These are phyloP conservation scores for Danionella cerebrum DNA, from an alignment of 2,113 vertebrate genomes.

Conservation along the genomic window DNA sequence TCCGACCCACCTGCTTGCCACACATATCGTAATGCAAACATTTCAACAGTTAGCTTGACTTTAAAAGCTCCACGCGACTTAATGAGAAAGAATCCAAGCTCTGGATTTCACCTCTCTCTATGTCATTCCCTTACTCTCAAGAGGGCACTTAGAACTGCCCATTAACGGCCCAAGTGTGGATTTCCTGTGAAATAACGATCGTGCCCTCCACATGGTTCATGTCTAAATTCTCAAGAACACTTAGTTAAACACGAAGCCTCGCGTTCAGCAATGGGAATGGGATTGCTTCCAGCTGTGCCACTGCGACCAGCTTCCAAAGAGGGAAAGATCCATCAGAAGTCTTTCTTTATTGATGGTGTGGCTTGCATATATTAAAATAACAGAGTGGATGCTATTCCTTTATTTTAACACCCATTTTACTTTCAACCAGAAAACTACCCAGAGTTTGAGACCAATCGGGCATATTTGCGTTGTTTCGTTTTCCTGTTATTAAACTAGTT, in stretches of 20 bases:
- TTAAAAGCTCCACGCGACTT: constrained; percentile 56
- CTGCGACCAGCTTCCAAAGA: neutral
- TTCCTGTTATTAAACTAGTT: too few species aligned
- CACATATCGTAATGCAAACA: constrained; percentile 8
- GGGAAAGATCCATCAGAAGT: constrained; percentile 9
- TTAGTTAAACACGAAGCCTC: constrained; percentile 53
- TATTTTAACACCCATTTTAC: too few species aligned
- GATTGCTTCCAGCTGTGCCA: constrained; percentile 62
- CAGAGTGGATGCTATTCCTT: constrained; percentile 9
- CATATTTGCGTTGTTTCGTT: too few species aligned
- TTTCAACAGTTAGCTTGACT: constrained; percentile 13
- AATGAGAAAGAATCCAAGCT: constrained; percentile 54
- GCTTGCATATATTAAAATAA: neutral
- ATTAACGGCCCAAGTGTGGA: constrained; percentile 68
- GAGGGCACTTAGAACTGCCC: constrained; percentile 55
- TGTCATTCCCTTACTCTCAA: constrained; percentile 40
- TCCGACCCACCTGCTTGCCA: constrained; percentile 24
- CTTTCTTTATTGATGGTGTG: constrained; percentile 10
- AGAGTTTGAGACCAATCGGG: too few species aligned
- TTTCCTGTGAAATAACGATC: constrained; percentile 65
- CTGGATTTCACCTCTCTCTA: constrained; percentile 49
- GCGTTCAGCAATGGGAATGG: constrained; percentile 51
- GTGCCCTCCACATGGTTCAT: constrained; percentile 39
- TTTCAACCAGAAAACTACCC: too few species aligned
- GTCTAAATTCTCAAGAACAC: constrained; percentile 39